Base-by-base conservation (phyloP, 1,140 invertebrate genomes). In the Choristoneura fumiferana region DNA sequence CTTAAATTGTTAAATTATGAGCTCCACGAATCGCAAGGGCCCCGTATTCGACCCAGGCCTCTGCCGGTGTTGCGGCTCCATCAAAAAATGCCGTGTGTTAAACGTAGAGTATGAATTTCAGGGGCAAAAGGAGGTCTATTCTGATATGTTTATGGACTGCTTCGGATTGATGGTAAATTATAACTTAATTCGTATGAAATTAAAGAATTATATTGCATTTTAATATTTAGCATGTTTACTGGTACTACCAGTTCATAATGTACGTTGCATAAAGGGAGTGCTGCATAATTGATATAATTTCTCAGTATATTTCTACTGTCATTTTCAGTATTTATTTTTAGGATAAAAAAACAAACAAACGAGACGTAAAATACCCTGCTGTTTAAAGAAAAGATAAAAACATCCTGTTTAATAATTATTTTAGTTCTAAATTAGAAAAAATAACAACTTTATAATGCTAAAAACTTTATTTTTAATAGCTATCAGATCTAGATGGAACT, bases 111-210 rank as follows among this genome's bases (percentile, higher is more conserved):
- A 88, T 39, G 71, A 78, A 10, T 69, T 63, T 65, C 69, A 69
- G 18, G 79, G 80, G 0, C 63, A 78, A 54, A 85, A 82, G 37
- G 83, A 86, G 63, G 54, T 86, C 0, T 88, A 88, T 65, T 79
- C 78, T 0, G 85, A 88, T 38, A 86, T 88, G 76, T 69, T 88
- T 6, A 77, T 86, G 68, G 84, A 88, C 39, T 86, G 84, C 45
- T 88, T 80, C 55, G 80, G 84, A 1, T 62, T 88, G 12, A 54
- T 87, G 58, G 84, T 87, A 60, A 69, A 73, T 71, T 29, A 52
- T 33, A 29, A 12, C n/a, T n/a, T n/a, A n/a, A n/a, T 17, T 9
- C 18, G 29, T 10, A 22, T 39, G 39, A 22, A 53, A 45, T 40
- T 55, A n/a, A n/a, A n/a, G n/a, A 57, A 10, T 38, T 8, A 6